Base-by-base conservation (phyloP, 2,113 vertebrate species). In the Thermophis baileyi region DNA sequence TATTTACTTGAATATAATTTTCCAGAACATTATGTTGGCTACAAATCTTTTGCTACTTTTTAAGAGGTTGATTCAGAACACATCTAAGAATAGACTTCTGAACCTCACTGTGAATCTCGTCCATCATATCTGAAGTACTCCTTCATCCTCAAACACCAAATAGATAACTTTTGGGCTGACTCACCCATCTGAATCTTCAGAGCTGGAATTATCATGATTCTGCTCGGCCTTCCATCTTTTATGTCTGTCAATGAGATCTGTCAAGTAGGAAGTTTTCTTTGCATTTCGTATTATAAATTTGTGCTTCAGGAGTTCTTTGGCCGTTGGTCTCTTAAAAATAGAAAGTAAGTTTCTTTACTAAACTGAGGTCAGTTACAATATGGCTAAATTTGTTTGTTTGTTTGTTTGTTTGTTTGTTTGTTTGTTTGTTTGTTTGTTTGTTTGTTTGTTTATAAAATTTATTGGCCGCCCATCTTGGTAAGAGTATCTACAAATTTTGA, bases 221-320 rank as follows among this genome's bases (percentile, higher is more conserved):
- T 99, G 99, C 92, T 99, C 98, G 0, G 98, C 97, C 93, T 99
- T 99, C 99, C 99, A 99, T 91, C 98, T 97, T 98, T 98, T 99
- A 97, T 99, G 99, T 96, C 98, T 97, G 95, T 99, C 99, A 50
- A 99, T 99, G 95, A 99, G 98, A 96, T 99, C 99, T 0, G 98
- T 98, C 97, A 99, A 95, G 96, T 99, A 99, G 49, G 99, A 99
- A 0, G 98, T 99, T 95, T 99, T 99, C 98, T 99, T 99, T 91
- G 99, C 98, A 2, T 99, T 98, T 93, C 98, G 98, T 85, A 99
- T 95, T 89, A 99, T 99, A 91, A 99, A 99, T 96, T 98, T 99
- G 95, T 99, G 99, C 97, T 99, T 99, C 95, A 99, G 96, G 91
- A 99, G 97, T 95, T 99, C 99, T 98, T 99, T 99, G 95, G 99